phyloP scores from a whole-genome alignment of 92 coral and sea anemone genomes.

The Hydrozoanthus gracilis region DNA sequence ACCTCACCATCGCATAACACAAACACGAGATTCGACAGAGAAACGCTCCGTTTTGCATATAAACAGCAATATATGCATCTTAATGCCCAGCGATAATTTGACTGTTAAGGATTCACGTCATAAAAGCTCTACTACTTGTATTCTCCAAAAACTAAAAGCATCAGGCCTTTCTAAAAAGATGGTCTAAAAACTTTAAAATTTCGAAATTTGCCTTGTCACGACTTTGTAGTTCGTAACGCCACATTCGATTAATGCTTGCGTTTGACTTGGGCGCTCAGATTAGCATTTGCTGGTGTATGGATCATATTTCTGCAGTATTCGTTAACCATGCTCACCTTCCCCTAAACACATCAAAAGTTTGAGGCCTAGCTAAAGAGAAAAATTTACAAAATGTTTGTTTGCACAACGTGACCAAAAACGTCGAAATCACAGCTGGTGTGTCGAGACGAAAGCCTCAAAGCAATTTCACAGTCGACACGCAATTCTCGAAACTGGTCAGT shows the following conservation, averaged over 20 bases:
- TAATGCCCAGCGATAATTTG: conserved; percentile 3
- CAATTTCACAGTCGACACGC: conserved; percentile 21
- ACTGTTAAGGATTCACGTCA: conserved; percentile 4
- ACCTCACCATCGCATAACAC: conserved; percentile 14
- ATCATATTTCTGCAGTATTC: conserved; percentile 5
- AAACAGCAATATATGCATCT: background rate
- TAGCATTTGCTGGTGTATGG: background rate
- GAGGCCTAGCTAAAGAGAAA: background rate
- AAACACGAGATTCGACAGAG: background rate
- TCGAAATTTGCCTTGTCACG: conserved; percentile 28
- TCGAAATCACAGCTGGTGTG: conserved; percentile 27
- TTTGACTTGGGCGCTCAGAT: background rate
- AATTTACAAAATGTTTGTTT: background rate
- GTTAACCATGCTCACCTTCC: background rate
- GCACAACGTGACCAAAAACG: background rate
- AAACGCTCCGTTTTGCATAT: conserved; percentile 29
- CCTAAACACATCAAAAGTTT: background rate
- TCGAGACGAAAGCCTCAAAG: background rate
- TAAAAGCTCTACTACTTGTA: background rate
- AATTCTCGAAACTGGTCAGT: conserved; percentile 22
- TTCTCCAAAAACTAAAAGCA: conserved; percentile 37
- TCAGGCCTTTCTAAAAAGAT: background rate
- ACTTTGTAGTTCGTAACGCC: conserved; percentile 31
- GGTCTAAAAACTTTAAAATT: background rate
- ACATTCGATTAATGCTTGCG: background rate